Base-by-base conservation (phyloP, 2,888 invertebrate genomes). In the Apomyelois bistriatella region DNA sequence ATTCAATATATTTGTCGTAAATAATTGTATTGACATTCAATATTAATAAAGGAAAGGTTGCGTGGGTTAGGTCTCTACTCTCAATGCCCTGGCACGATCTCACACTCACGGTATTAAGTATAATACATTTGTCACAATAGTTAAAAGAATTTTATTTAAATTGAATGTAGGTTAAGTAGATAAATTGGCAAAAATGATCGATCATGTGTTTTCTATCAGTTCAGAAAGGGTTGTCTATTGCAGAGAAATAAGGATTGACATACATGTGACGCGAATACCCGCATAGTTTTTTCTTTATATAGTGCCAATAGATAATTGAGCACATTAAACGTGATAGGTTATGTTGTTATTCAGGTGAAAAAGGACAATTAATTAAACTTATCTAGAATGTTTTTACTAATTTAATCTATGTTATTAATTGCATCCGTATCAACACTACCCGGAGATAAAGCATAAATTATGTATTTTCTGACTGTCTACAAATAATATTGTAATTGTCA, bases 11-110 rank as follows among this genome's bases (percentile, higher is more conserved):
- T 82, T 74, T 76, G 75, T 82, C 72, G 79, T 85, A 84, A 83
- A 84, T 85, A 84, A 86, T 84, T 76, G 66, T 81, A 85, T 84
- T 84, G 82, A 82, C 78, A 85, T 85, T 83, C 79, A 83, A 82
- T 87, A 85, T 86, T 86, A 86, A 85, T 88, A 83, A 82, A 84
- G 80, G 75, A 76, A 76, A 85, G 85, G 83, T 83, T 79, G 83
- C 79, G 85, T 85, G 82, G 85, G 85, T 80, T 22, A 22, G 22
- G 22, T 22, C 22, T 22, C 37, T 13, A 13, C 13, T 13, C 4
- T 15, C 68, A 13, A 40, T 32, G 12, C n/a, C 13, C 30, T 49
- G 15, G 59, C 61, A 48, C 59, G 42, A 57, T 58, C 58, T 81
- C 60, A 78, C 74, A 77, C 72, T 22, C 5, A 22, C 22, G 22